Base-by-base conservation (phyloP, 1,140 invertebrate species). In the Cherax quadricarinatus region DNA sequence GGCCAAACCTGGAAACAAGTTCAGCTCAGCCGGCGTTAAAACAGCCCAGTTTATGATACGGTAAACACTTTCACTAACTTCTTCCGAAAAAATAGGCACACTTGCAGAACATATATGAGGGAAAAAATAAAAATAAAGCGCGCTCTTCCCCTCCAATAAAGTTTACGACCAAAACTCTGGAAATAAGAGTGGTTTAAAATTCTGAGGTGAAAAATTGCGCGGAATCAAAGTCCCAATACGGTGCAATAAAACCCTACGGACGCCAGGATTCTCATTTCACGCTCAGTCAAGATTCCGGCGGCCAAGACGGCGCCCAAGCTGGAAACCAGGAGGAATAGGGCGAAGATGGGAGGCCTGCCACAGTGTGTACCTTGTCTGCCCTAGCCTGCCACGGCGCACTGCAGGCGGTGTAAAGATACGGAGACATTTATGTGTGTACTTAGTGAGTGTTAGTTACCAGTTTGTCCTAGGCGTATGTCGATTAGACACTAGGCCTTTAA, bases 121-220 rank as follows among this genome's bases (percentile, higher is more conserved):
- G 14, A 1, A 66, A 66, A 66, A 66, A 66, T 66, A 21, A 66
- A 66, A 16, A 66, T 66, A 66, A 66, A 21, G 62, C 62, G 14
- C n/a, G 24, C 9, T 30, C 70, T 10, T 21, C 70, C n/a, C 70
- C n/a, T 7, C 79, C 86, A 79, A 87, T 75, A 78, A 78, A 87
- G 86, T 87, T 87, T 87, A 87, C 60, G 86, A 75, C 70, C 49
- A 60, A 75, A 87, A 78, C 70, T 87, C 66, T 21, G 86, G 75
- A 53, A 75, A 87, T 87, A 87, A 87, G 75, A 75, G 51, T 75
- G 75, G 86, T 70, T 87, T 87, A 87, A 87, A 87, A 87, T 87
- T 87, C 86, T n/a, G 53, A 87, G 70, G 86, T 87, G 86, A 87
- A 87, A 87, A 87, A 87, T 87, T 87, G 86, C 14, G 48, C 86